Conservation (phyloP, 2,113 vertebrate genomes). For the Brachyhypopomus gauderio region DNA sequence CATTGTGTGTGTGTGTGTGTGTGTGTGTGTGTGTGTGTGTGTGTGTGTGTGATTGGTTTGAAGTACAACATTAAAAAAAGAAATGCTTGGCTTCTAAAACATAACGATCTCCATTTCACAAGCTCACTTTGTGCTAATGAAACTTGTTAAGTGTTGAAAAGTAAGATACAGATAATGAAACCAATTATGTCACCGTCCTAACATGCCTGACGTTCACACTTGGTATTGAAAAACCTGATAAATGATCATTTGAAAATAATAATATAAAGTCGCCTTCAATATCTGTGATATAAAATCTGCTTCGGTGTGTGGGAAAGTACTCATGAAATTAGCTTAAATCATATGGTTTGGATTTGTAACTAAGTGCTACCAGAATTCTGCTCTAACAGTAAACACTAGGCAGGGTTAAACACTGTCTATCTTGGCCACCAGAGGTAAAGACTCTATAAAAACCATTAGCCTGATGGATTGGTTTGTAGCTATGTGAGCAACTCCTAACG, state of each 20-base stretch:
- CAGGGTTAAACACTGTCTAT: constrained; percentile 29
- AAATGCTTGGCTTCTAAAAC: not conserved
- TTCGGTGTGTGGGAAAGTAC: not conserved
- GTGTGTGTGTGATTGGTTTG: not conserved
- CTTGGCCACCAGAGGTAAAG: constrained; percentile 46
- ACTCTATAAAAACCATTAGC: constrained; percentile 52
- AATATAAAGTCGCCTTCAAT: not conserved
- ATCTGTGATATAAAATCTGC: not conserved
- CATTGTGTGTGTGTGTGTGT: too few species aligned
- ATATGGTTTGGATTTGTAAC: not conserved
- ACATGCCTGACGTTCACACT: not conserved
- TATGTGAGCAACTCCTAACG: constrained; percentile 40
- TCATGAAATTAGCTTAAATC: not conserved
- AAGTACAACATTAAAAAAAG: not conserved
- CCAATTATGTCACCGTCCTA: not conserved
- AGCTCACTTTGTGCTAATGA: constrained; percentile 15
- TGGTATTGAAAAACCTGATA: not conserved
- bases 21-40: not conserved
- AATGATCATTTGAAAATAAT: not conserved
- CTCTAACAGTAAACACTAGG: not conserved
- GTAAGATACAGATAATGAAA: constrained; percentile 4
- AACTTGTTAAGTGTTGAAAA: not conserved
- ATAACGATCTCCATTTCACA: constrained; percentile 12
- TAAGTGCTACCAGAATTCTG: not conserved
- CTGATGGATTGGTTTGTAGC: constrained; percentile 54